Base-by-base conservation (phyloP, 2,797 vertebrate species). In the Peromyscus aztecus region DNA sequence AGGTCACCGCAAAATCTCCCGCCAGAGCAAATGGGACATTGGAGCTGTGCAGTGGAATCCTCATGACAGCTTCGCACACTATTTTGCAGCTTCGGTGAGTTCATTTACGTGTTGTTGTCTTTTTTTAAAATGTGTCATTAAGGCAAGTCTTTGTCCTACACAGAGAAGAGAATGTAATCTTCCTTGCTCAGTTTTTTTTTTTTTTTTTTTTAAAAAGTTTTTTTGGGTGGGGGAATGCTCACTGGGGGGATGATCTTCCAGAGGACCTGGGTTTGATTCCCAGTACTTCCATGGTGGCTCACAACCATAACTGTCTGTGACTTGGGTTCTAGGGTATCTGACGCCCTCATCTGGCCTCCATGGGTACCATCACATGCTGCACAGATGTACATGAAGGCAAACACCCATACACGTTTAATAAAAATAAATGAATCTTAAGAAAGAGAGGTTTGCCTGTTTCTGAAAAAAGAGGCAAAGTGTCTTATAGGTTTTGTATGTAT, bases 11-110 rank as follows among this genome's bases (percentile, higher is more conserved):
- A 99, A 99, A 97, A 99, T 99, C 37, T 98, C 99, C 12, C 99
- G 99, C 0, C 99, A 99, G 98, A 99, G 99, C 98, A 99, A 99
- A 94, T 99, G 99, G 99, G 99, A 99, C 96, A 99, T 99, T 0
- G 99, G 99, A 57, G 99, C 99, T 0, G 99, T 99, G 84, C 99
- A 99, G 98, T 99, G 99, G 99, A 99, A 99, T 91, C 99, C 99
- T 0, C 99, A 99, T 4, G 99, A 99, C 89, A 98, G 99, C 1
- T 99, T 99, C 0, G 98, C 99, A 0, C 99, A 99, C 96, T 98
- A 99, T 77, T 99, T 99, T 13, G 99, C 99, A 29, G 99, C 99
- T 82, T 99, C 99, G 0, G 99, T 99, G 97, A 99, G 99, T 94
- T 90, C 46, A 1, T 59, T 92, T 92, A 57, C 65, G 63, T 40